phyloP scores from a whole-genome alignment of 2,113 vertebrate species.

The Alexandromys fortis region DNA sequence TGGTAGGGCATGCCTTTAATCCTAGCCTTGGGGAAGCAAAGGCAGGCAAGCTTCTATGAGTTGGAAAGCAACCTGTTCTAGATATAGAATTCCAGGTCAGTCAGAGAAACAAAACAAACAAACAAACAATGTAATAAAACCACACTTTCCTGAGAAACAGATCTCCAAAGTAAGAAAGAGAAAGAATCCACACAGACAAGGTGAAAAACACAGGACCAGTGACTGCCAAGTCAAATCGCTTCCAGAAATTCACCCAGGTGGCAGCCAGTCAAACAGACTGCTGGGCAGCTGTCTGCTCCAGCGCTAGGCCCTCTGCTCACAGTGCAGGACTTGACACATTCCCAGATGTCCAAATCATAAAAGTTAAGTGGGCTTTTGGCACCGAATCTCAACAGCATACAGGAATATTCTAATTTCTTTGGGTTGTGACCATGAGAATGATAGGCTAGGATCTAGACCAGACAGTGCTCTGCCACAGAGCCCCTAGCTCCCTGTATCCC shows the following conservation, averaged over 20 bases:
- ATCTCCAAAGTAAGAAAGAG: not conserved
- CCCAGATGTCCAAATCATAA: not conserved
- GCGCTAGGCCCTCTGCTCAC: not conserved
- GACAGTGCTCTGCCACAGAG: not conserved
- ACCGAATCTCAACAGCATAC: not conserved
- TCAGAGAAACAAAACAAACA: not conserved
- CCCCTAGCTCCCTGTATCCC: not conserved
- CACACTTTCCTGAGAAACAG: not conserved
- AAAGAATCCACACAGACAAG: not conserved
- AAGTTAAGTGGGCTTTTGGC: not conserved
- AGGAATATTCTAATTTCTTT: not conserved
- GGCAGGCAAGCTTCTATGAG: not conserved
- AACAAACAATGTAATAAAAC: not conserved
- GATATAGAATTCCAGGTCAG: not conserved
- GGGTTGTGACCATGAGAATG: not conserved
- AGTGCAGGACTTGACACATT: too few species aligned
- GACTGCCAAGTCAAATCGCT: not conserved
- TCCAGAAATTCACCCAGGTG: not conserved
- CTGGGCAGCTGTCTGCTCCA: not conserved
- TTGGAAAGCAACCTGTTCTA: not conserved
- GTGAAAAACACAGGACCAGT: not conserved
- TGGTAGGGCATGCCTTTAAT: not conserved
- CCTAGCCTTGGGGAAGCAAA: not conserved
- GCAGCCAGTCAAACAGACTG: not conserved
- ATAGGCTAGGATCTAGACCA: not conserved